Conservation (phyloP, 2,113 vertebrate genomes). For the Anhinga anhinga region DNA sequence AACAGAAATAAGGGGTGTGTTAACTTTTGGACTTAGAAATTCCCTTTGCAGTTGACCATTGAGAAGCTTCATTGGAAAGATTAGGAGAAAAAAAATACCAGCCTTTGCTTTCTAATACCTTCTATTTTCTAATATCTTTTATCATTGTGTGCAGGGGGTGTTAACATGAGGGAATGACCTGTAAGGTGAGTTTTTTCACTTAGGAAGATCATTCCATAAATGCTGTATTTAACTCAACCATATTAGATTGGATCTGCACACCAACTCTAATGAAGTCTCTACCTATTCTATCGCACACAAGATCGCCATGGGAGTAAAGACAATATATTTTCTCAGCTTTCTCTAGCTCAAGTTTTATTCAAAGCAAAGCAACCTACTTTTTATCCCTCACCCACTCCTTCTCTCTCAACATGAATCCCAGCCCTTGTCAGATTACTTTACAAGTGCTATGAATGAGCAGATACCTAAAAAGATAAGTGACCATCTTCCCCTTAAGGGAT, state of each 20-base stretch:
- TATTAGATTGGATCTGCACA: not conserved
- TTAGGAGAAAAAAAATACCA: not conserved
- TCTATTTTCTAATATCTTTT: not conserved
- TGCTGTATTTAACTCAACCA: not conserved
- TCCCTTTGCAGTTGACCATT: not conserved
- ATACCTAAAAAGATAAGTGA: constrained; percentile 46
- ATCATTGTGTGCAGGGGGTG: not conserved
- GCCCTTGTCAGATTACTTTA: not conserved
- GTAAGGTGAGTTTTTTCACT: not conserved
- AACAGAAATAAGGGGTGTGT: not conserved
- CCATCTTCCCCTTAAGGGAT: constrained; percentile 10
- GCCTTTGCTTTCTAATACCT: not conserved
- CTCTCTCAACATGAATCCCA: not conserved
- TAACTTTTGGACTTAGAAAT: not conserved
- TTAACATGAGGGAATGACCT: not conserved
- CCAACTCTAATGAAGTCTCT: not conserved
- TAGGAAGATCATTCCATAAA: not conserved
- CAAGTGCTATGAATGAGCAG: not conserved
- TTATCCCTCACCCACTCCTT: not conserved
- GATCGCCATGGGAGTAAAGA: not conserved
- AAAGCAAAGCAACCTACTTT: not conserved
- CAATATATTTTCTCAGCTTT: not conserved
- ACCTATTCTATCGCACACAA: not conserved
- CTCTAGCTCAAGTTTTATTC: not conserved
- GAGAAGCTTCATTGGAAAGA: not conserved